Conservation (phyloP, 2,888 invertebrate species). For the Tipula lateralis region DNA sequence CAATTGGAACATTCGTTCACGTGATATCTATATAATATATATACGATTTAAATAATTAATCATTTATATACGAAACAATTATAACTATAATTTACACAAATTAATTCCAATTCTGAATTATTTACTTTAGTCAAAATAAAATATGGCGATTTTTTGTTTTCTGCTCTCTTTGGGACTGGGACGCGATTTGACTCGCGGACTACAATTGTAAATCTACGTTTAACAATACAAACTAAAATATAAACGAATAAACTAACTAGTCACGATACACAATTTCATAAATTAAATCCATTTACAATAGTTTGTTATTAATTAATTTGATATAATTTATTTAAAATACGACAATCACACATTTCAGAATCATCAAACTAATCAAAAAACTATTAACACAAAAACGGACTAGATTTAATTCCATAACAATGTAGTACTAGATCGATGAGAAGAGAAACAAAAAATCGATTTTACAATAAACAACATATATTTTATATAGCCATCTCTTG, state of each 20-base stretch:
- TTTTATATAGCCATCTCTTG: background rate
- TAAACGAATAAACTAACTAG: background rate
- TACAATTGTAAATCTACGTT: background rate
- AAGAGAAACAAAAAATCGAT: background rate
- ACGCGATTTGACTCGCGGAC: background rate
- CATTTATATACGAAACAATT: background rate
- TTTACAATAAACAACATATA: background rate
- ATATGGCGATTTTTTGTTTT: constrained; percentile 19
- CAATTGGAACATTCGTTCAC: constrained; percentile 1
- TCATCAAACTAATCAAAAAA: background rate
- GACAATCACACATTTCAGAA: background rate
- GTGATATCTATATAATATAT: background rate
- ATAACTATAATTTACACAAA: background rate
- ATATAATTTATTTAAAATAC: background rate
- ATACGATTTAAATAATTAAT: background rate
- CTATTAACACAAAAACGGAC: background rate
- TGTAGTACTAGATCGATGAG: background rate
- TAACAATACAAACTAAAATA: background rate
- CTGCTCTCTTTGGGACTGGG: background rate
- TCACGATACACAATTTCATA: background rate
- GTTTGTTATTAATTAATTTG: background rate
- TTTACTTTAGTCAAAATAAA: background rate
- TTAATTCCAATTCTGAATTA: constrained; percentile 2
- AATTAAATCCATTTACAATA: background rate
- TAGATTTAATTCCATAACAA: background rate